Percentiles rank a stretch among this genome's conserved stretches.
These are phyloP conservation scores for Trissolcus japonicus DNA, from an alignment of 2,888 invertebrate species.

Conservation along the genomic window DNA sequence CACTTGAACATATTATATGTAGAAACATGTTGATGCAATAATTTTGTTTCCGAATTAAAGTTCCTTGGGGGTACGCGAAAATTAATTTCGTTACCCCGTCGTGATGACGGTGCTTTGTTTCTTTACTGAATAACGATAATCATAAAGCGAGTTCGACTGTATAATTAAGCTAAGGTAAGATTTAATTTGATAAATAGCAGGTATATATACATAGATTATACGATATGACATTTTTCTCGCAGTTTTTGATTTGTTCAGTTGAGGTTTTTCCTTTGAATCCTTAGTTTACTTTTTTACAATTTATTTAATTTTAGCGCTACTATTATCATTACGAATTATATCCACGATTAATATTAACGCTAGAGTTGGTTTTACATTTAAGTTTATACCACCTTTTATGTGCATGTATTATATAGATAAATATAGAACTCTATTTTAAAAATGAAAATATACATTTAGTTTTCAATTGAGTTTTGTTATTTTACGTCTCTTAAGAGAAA, in stretches of 20 bases:
- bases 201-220: slow-evolving; percentile 24
- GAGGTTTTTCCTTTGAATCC: slow-evolving; percentile 11
- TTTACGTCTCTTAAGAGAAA: neutral
- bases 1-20: slow-evolving; percentile 2
- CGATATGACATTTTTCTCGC: slow-evolving; percentile 21
- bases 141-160: slow-evolving; percentile 19
- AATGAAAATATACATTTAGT: slow-evolving; percentile 32
- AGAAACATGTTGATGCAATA: slow-evolving; percentile 21
- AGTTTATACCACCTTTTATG: slow-evolving; percentile 51
- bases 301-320: slow-evolving; percentile 22
- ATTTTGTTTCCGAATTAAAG: slow-evolving; percentile 41
- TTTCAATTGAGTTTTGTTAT: slow-evolving; percentile 22
- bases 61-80: slow-evolving; percentile 48
- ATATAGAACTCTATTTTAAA: slow-evolving; percentile 48
- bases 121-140: slow-evolving; percentile 36
- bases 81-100: slow-evolving; percentile 44
- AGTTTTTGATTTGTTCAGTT: slow-evolving; percentile 23
- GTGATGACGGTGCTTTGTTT: slow-evolving; percentile 56
- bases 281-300: slow-evolving; percentile 32
- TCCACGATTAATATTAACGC: slow-evolving; percentile 40
- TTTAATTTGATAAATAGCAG: slow-evolving; percentile 46
- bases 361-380: slow-evolving; percentile 39
- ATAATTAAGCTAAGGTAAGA: slow-evolving; percentile 33
- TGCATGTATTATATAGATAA: slow-evolving; percentile 48
- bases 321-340: slow-evolving; percentile 36